A percentile compares a stretch with the other conserved stretches of the same genome.
phyloP scores from a whole-genome alignment of 2,888 invertebrate genomes.

The Catocala fraxini region DNA sequence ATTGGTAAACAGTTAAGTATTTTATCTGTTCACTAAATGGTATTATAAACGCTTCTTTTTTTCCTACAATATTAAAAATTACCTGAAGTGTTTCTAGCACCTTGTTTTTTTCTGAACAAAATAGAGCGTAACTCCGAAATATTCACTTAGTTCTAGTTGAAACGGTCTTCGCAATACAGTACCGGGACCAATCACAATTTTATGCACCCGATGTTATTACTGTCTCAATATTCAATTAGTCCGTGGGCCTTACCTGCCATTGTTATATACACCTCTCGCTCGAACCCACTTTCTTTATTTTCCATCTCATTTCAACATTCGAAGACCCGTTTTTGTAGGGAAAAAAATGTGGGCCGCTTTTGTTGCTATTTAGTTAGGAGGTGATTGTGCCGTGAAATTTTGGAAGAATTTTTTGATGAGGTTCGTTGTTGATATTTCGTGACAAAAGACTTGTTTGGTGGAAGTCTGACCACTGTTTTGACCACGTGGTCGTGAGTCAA shows the following conservation, averaged over 20 bases:
- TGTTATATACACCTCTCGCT: slow-evolving; percentile 57
- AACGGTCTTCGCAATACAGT: slow-evolving; percentile 33
- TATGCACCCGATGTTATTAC: slow-evolving; percentile 50
- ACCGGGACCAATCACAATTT: slow-evolving; percentile 44
- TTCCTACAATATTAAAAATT: slow-evolving; percentile 9
- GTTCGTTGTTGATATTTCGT: slow-evolving; percentile 17
- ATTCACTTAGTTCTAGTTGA: slow-evolving; percentile 9
- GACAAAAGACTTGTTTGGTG: slow-evolving; percentile 20
- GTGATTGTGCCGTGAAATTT: slow-evolving; percentile 48
- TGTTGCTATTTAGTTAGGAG: slow-evolving; percentile 33
- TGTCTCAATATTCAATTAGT: slow-evolving; percentile 61
- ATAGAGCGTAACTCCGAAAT: slow-evolving; percentile 26
- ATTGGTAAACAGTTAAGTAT: too few relatives aligned
- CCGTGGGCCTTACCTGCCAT: slow-evolving; percentile 70
- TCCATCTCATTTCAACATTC: slow-evolving; percentile 44
- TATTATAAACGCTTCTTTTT: not conserved
- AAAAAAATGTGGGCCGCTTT: slow-evolving; percentile 40
- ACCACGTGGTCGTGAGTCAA: not conserved
- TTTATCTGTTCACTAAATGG: too few relatives aligned
- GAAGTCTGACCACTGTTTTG: not conserved
- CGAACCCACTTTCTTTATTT: slow-evolving; percentile 20
- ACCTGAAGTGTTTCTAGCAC: slow-evolving; percentile 12
- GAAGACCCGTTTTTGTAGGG: slow-evolving; percentile 43
- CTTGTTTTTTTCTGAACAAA: slow-evolving; percentile 22
- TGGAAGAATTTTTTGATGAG: slow-evolving; percentile 37